Percentiles rank a stretch among this genome's conserved stretches.
These are phyloP conservation scores for Ennomos quercinarius DNA, from an alignment of 2,888 invertebrate species.

Conservation along the genomic window DNA sequence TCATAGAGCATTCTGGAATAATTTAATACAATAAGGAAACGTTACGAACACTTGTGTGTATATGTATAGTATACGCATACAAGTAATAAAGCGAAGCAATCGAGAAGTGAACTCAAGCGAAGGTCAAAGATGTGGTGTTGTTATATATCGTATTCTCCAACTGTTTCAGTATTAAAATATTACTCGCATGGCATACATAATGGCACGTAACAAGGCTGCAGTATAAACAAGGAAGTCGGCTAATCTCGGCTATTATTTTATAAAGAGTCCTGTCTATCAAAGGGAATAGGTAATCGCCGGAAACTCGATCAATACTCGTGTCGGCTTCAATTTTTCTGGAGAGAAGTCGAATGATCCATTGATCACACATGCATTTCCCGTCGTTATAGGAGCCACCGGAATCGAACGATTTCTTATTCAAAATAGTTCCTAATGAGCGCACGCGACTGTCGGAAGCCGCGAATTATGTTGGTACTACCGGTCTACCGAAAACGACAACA, in stretches of 20 bases:
- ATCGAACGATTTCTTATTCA: constrained; percentile 55
- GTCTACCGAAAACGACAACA: constrained; percentile 41
- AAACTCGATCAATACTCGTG: constrained; percentile 51
- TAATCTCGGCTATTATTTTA: constrained; percentile 30
- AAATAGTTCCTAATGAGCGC: constrained; percentile 53
- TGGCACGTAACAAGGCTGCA: constrained; percentile 37
- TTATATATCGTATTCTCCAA: constrained; percentile 35
- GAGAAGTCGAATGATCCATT: constrained; percentile 41
- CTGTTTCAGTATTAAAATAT: constrained; percentile 35
- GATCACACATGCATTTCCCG: constrained; percentile 64
- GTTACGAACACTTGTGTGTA: constrained; percentile 12
- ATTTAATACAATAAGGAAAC: constrained; percentile 16
- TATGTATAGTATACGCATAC: background rate
- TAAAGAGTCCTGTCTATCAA: constrained; percentile 43
- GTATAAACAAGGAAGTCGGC: constrained; percentile 40
- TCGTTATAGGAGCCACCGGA: constrained; percentile 53
- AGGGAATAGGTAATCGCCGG: constrained; percentile 55
- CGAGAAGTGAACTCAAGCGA: constrained; percentile 29
- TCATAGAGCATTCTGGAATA: background rate
- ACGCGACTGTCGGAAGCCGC: constrained; percentile 66
- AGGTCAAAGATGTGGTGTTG: constrained; percentile 25
- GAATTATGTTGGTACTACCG: constrained; percentile 48
- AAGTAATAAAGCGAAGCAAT: constrained; percentile 21
- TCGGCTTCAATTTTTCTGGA: constrained; percentile 42
- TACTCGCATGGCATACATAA: constrained; percentile 35